Base-by-base conservation (phyloP, 1,140 invertebrate genomes). In the Aphidius ervi region DNA sequence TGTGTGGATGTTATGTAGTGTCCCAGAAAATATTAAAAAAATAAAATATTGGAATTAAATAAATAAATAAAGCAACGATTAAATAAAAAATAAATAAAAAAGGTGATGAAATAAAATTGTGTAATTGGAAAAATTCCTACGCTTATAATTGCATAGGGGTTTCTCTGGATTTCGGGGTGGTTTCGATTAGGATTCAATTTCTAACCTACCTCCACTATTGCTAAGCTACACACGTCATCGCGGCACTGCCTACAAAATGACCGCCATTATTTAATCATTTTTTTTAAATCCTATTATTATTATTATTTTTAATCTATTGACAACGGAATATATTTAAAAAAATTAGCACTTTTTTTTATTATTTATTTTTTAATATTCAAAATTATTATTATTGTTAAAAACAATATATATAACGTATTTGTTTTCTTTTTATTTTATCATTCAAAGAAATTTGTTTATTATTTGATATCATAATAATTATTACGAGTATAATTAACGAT, bases 151-250 rank as follows among this genome's bases (percentile, higher is more conserved):
- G 46, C 47, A 16, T 40, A 50, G 43, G 47, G 56, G 37, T 58
- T 46, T 58, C 46, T 46, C 37, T 31, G 23, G 23, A 31, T 49
- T 48, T 56, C 57, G 57, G 62, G 62, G 58, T 63, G 58, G 53
- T 58, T 59, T 63, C 62, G 62, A 63, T 63, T 58, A 59, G 59
- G 53, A 50, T 59, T 59, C 45, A 55, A 55, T 37, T 59, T 59
- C 69, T 73, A 72, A 62, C 46, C 69, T 74, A 74, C 66, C 63
- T 65, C 59, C 65, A 61, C 75, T 76, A 75, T 76, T 75, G 73
- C 71, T 74, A 77, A 76, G 71, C 74, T 76, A 77, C 71, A 74
- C 72, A 74, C 56, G 65, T 71, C 68, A 68, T 68, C 70, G 68
- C 66, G 67, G 58, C 61, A 65, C 63, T 59, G 57, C 67, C 59